phyloP scores from a whole-genome alignment of 2,797 vertebrate species.

The Chloroceryle inda region DNA sequence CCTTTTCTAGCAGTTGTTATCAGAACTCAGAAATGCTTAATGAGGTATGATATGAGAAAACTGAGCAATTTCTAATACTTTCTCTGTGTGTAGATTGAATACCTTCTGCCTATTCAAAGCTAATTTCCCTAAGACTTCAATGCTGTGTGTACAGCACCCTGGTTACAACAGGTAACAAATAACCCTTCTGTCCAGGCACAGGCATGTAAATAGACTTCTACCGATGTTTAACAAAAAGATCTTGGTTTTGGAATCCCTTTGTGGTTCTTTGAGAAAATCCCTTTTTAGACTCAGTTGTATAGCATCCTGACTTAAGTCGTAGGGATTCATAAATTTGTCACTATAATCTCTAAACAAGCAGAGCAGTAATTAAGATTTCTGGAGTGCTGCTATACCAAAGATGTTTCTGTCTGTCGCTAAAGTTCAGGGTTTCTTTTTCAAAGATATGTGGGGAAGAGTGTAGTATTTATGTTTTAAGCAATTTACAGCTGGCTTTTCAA shows the following conservation, averaged over 20 bases:
- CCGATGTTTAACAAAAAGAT: not conserved
- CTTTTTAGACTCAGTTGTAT: not conserved
- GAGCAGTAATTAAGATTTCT: not conserved
- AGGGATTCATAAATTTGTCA: not conserved
- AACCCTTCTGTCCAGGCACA: not conserved
- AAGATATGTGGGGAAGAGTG: not conserved
- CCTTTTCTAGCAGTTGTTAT: not conserved
- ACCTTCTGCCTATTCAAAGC: not conserved
- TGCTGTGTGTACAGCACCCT: rapidly evolving
- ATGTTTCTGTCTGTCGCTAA: not conserved
- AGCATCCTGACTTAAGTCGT: not conserved
- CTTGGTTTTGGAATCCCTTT: not conserved
- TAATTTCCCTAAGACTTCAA: not conserved
- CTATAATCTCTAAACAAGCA: not conserved
- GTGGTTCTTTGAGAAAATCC: not conserved
- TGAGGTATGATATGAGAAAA: not conserved
- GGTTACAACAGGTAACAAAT: not conserved
- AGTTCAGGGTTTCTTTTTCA: rapidly evolving
- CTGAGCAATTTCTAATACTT: not conserved
- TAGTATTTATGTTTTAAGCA: not conserved
- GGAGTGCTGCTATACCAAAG: not conserved
- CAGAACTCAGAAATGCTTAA: not conserved
- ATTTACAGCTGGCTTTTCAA: not conserved
- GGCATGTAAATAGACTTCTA: not conserved
- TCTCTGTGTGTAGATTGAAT: not conserved